phyloP scores from a whole-genome alignment of 1,140 invertebrate genomes.

The Drosophila neocordata region DNA sequence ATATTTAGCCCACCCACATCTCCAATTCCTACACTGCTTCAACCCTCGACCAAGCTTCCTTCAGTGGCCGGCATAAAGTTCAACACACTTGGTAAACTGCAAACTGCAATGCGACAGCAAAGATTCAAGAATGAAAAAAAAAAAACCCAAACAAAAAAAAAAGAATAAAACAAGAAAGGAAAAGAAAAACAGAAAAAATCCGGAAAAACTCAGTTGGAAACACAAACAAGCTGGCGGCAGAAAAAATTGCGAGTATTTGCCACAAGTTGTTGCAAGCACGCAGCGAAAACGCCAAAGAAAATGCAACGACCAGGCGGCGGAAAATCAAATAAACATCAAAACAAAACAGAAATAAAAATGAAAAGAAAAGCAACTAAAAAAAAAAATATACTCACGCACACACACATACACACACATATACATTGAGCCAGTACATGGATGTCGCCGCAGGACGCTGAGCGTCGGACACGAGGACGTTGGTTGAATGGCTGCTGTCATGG shows the following conservation, averaged over 20 bases:
- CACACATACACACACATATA: slow-evolving; percentile 7
- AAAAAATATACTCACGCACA: slow-evolving; percentile 12
- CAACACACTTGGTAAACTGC: slow-evolving; percentile 71
- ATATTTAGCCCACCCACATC: slow-evolving; percentile 59
- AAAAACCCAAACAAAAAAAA: slow-evolving; percentile 34
- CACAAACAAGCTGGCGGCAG: slow-evolving; percentile 70
- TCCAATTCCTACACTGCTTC: background rate
- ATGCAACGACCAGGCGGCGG: slow-evolving; percentile 55
- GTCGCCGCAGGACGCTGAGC: slow-evolving; percentile 59
- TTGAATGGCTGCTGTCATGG: slow-evolving; percentile 54
- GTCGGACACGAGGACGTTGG: slow-evolving; percentile 21
- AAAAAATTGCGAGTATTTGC: slow-evolving; percentile 71
- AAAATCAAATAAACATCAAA: slow-evolving; percentile 78
- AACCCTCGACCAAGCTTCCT: background rate
- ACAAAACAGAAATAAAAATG: slow-evolving; percentile 50
- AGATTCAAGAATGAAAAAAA: slow-evolving; percentile 52
- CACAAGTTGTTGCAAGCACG: slow-evolving; percentile 69
- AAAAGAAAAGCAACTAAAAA: slow-evolving; percentile 1
- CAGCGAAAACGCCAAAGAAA: slow-evolving; percentile 42
- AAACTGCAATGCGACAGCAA: slow-evolving; percentile 64
- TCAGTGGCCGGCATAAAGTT: slow-evolving; percentile 54
- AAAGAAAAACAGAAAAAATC: slow-evolving; percentile 16
- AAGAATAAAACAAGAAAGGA: slow-evolving; percentile 27
- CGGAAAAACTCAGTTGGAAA: slow-evolving; percentile 43
- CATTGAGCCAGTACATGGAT: slow-evolving; percentile 21